Conservation (phyloP, 30 jellyfish, hydroid and myxozoan genomes). For the Nemopilema nomurai region DNA sequence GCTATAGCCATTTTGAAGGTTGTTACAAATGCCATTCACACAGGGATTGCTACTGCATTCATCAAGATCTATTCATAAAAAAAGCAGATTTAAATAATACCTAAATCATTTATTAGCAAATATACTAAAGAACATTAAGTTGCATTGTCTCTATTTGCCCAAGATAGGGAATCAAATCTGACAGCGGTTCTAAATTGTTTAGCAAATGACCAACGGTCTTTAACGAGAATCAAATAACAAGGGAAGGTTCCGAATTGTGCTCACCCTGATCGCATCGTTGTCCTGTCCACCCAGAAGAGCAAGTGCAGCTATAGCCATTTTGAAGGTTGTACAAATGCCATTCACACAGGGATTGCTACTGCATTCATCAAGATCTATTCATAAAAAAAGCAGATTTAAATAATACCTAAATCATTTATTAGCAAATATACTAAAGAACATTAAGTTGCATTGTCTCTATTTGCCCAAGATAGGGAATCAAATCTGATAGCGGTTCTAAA, state of each 20-base stretch:
- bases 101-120: not conserved
- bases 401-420: too few relatives aligned
- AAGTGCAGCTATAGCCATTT: conserved; percentile 12
- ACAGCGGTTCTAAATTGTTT: too few relatives aligned
- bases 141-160: too few relatives aligned
- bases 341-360: conserved; percentile 18
- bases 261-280: conserved; percentile 22
- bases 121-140: not conserved
- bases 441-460: not conserved
- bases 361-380: conserved; percentile 32
- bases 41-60: too few relatives aligned
- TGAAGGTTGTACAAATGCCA: conserved; percentile 11
- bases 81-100: not conserved
- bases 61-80: not conserved
- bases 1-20: too few relatives aligned
- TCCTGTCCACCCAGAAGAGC: conserved; percentile 21
- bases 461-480: not conserved
- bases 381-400: not conserved
- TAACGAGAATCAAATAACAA: not conserved
- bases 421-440: not conserved
- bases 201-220: not conserved
- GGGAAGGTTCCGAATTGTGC: not conserved
- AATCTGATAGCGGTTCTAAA: not conserved
- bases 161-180: too few relatives aligned
- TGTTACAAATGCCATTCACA: too few relatives aligned